phyloP scores from a whole-genome alignment of 2,888 invertebrate species.

The Apodemia duryi region DNA sequence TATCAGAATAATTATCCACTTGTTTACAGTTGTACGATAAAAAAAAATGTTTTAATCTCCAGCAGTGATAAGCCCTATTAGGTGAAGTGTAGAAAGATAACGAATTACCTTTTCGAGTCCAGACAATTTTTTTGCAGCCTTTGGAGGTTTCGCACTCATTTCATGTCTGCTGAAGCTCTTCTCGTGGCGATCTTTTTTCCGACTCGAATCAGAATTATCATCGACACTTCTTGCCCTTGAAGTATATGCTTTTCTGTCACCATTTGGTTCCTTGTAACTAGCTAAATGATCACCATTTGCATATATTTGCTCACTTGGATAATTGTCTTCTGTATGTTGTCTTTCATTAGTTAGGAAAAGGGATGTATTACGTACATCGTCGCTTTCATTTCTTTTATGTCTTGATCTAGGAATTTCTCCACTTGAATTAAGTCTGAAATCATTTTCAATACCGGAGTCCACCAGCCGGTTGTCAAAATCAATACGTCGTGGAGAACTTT shows the following conservation, averaged over 20 bases:
- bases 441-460: conserved; percentile 90
- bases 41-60: no score
- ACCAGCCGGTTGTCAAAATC: conserved; percentile 82
- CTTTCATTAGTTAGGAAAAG: conserved; percentile 86
- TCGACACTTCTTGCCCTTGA: conserved; percentile 80
- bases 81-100: background rate
- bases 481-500: conserved; percentile 63
- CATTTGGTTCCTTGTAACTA: conserved; percentile 55
- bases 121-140: conserved; percentile 83
- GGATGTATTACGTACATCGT: conserved; percentile 83
- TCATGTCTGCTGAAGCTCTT: conserved; percentile 70
- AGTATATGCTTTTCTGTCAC: conserved; percentile 58
- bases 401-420: conserved; percentile 67
- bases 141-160: conserved; percentile 78
- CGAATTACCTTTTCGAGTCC: conserved; percentile 84
- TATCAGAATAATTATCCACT: no score
- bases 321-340: conserved; percentile 84
- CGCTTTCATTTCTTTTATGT: conserved; percentile 76
- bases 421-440: conserved; percentile 86
- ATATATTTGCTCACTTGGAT: conserved; percentile 69
- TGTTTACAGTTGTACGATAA: no score
- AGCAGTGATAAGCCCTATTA: background rate
- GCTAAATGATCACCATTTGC: conserved; percentile 65
- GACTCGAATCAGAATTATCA: conserved; percentile 83
- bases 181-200: conserved; percentile 80